Percentiles rank a stretch among this genome's conserved stretches.
Conservation (phyloP, 2,113 vertebrate genomes). For the Perca flavescens region DNA sequence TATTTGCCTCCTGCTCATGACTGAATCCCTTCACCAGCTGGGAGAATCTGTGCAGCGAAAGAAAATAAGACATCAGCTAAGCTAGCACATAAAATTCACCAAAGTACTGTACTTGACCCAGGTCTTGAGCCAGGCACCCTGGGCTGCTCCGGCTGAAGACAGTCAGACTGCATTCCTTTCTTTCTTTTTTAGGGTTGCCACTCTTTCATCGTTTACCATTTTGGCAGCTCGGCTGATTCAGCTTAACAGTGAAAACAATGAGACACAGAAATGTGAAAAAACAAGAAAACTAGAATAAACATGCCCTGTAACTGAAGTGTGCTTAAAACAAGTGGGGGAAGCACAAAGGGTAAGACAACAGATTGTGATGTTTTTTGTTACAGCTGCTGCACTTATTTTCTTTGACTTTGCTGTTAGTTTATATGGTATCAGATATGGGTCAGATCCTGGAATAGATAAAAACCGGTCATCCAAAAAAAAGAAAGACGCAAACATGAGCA, state of each 20-base stretch:
- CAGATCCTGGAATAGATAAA: slow-evolving; percentile 44
- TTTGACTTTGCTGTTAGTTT: slow-evolving; percentile 46
- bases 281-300: background rate
- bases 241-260: slow-evolving; percentile 10
- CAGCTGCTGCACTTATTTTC: slow-evolving; percentile 22
- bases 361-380: slow-evolving; percentile 36
- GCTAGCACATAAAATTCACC: slow-evolving; percentile 22
- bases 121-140: slow-evolving; percentile 36
- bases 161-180: background rate
- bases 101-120: slow-evolving; percentile 25
- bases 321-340: slow-evolving; percentile 29
- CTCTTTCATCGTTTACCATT: slow-evolving; percentile 8
- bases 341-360: slow-evolving; percentile 31
- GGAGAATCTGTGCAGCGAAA: slow-evolving; percentile 11
- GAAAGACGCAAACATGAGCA: slow-evolving; percentile 15
- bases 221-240: slow-evolving; percentile 2
- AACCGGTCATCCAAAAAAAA: slow-evolving; percentile 22
- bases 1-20: slow-evolving; percentile 22
- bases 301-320: slow-evolving; percentile 26
- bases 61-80: slow-evolving; percentile 24
- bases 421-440: slow-evolving; percentile 45
- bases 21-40: slow-evolving; percentile 15
- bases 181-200: background rate
- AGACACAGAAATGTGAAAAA: slow-evolving; percentile 20
- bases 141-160: slow-evolving; percentile 1